Evolutionary conservation across 2,113 vertebrate species (phyloP), one percentile per base, ranked within the genome.

Genomic region (Gyps fulvus): DNA sequence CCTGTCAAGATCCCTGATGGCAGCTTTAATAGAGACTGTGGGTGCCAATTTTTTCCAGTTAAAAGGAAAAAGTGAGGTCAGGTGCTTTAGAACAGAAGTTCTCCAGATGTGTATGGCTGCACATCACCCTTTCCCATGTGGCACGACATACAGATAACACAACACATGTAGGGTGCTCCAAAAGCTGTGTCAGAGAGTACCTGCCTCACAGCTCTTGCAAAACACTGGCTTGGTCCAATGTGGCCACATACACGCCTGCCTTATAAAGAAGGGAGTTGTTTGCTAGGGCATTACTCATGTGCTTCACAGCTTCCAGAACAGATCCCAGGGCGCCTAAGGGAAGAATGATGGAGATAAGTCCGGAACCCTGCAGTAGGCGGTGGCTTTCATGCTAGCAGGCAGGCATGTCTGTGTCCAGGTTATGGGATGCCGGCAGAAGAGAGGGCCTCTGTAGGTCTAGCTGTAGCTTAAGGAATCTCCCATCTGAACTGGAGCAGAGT

Each of bases 181-280:
- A 79, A 87, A 89, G 72, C 90, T 89, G 57, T 43, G 32, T 91
- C 92, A 92, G 91, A 94, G 63, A n/a, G 65, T 27, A 21, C 49
- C 93, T 87, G 63, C 61, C 95, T 91, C 87, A 47, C 66, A 79
- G 78, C 31, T 94, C 96, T 95, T 97, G 92, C 82, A 54, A 91
- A 96, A 96, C 7, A 3, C 45, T 83, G 74, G 49, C 74, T 96
- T 92, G 82, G 73, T 94, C 80, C 70, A 49, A 83, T 31, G 57
- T 91, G 96, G 54, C 90, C 11, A 3, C 0, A 2, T 87, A 72
- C 66, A 38, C 52, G 16, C 86, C 89, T 70, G 84, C 62, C 94
- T 90, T 87, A 23, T 88, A 95, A 83, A 94, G 91, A 87, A 87
- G 89, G 81, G 89, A 95, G 78, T 95, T 94, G 87, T 83, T 95